A percentile compares a stretch with the other conserved stretches of the same genome.
phyloP scores from a whole-genome alignment of 2,113 vertebrate species.

The Daphoenositta chrysoptera region DNA sequence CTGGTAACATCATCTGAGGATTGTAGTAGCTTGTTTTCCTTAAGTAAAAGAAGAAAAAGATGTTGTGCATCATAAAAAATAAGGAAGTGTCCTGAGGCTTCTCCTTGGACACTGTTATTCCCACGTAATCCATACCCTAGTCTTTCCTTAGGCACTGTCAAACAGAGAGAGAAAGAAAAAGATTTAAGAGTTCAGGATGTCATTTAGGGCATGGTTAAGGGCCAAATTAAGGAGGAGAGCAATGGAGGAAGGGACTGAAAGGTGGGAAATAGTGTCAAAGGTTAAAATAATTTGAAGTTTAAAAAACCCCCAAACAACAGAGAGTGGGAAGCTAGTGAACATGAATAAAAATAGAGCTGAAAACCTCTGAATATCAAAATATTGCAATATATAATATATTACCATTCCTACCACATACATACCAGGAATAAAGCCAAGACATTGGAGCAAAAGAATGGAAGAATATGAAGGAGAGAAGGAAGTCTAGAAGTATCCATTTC shows the following conservation, averaged over 20 bases:
- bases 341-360: neutral
- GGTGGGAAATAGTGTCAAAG: neutral
- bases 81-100: neutral
- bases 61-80: neutral
- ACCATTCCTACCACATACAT: neutral
- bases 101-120: neutral
- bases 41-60: neutral
- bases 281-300: neutral
- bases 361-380: neutral
- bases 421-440: neutral
- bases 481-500: neutral
- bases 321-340: neutral
- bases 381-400: neutral
- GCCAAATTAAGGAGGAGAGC: neutral
- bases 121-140: neutral
- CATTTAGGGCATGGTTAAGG: neutral
- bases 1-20: neutral
- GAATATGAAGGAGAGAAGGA: neutral
- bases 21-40: neutral
- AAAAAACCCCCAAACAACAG: fast-evolving
- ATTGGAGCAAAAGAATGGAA: neutral
- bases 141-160: neutral
- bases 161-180: neutral
- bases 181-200: neutral
- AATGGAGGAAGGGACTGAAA: neutral